Evolutionary conservation across 2,797 vertebrate species (phyloP).

Genomic region (Hyperoplus lanceolatus): DNA sequence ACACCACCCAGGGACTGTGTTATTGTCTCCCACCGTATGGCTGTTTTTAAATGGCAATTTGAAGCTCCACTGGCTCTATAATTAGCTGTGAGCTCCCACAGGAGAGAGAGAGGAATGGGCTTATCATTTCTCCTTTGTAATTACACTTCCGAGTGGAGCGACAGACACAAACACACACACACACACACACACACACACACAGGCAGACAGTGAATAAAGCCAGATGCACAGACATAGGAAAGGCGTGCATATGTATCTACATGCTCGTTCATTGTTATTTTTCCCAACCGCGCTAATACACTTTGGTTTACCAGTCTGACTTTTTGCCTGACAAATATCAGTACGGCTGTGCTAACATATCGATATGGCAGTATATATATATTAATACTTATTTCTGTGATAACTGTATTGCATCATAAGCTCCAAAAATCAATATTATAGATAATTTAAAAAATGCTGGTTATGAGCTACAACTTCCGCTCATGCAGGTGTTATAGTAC

Average conservation of each 20-base stretch:
- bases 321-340: slow-evolving; percentile 35
- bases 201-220: slow-evolving; percentile 45
- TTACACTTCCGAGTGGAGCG: slow-evolving; percentile 78
- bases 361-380: no score
- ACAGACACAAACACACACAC: slow-evolving; percentile 63
- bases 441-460: no score
- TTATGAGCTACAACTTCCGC: no score
- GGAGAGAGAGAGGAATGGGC: slow-evolving; percentile 73
- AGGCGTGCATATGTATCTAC: slow-evolving; percentile 40
- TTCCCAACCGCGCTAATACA: slow-evolving; percentile 29
- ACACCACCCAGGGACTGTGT: slow-evolving; percentile 80
- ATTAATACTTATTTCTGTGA: no score
- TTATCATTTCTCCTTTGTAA: slow-evolving; percentile 86
- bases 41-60: slow-evolving; percentile 88
- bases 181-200: slow-evolving; percentile 56
- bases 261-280: slow-evolving; percentile 35
- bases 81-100: slow-evolving; percentile 85
- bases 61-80: slow-evolving; percentile 87
- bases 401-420: no score
- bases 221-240: slow-evolving; percentile 61
- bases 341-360: no score
- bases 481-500: no score
- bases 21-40: slow-evolving; percentile 86
- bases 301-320: slow-evolving; percentile 12
- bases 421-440: no score